These are phyloP conservation scores for Thyatira batis DNA, from an alignment of 2,888 invertebrate genomes.

Conservation along the genomic window DNA sequence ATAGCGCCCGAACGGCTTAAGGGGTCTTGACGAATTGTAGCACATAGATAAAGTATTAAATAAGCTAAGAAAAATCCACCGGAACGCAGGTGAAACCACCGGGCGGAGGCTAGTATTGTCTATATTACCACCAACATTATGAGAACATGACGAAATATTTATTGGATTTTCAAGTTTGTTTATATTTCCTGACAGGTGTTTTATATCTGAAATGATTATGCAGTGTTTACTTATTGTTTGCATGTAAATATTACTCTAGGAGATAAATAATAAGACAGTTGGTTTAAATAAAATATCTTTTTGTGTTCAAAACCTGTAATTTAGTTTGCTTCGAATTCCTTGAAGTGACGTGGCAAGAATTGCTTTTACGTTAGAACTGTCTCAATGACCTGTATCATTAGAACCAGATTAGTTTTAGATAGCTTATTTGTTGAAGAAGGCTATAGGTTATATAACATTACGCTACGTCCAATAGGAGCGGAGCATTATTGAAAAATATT, in stretches of 20 bases:
- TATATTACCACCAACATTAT: neutral
- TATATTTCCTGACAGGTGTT: slow-evolving; percentile 17
- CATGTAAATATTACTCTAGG: neutral
- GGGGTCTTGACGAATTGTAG: too few relatives aligned
- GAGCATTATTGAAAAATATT: too few relatives aligned
- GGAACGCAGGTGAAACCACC: too few relatives aligned
- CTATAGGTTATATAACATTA: too few relatives aligned
- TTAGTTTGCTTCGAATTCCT: neutral
- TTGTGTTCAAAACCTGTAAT: too few relatives aligned
- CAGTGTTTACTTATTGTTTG: slow-evolving; percentile 10
- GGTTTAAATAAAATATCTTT: too few relatives aligned
- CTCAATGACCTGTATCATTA: neutral
- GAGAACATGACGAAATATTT: neutral
- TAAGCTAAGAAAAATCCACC: too few relatives aligned
- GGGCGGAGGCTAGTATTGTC: too few relatives aligned
- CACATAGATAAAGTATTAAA: too few relatives aligned
- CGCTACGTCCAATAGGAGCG: too few relatives aligned
- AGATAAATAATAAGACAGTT: neutral
- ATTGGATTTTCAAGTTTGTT: neutral
- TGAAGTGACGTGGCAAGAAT: neutral
- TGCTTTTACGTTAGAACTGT: neutral
- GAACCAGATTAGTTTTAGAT: neutral
- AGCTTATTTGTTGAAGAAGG: neutral
- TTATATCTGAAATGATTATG: slow-evolving; percentile 9
- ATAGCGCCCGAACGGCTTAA: too few relatives aligned